Percentiles rank a stretch among this genome's conserved stretches.
Evolutionary conservation across 1,140 invertebrate species (phyloP).

Genomic region (Cylas formicarius): DNA sequence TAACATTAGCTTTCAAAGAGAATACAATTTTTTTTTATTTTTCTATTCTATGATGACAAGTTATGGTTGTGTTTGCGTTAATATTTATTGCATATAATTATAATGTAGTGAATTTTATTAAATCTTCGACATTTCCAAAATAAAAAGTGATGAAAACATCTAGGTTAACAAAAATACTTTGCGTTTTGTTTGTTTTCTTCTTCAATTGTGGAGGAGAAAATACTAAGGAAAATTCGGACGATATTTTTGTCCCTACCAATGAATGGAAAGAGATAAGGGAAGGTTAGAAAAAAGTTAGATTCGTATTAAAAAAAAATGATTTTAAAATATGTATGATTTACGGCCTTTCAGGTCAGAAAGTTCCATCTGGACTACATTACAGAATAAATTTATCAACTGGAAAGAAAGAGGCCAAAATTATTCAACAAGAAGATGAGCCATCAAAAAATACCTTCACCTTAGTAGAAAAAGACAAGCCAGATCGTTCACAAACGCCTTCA

Average conservation of each 20-base stretch:
- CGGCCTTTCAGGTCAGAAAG: slow-evolving; percentile 57
- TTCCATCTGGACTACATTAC: slow-evolving; percentile 67
- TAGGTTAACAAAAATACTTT: too few species aligned
- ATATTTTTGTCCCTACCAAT: slow-evolving; percentile 48
- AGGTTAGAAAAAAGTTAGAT: slow-evolving; percentile 40
- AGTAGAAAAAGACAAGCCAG: slow-evolving; percentile 38
- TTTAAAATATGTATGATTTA: not conserved
- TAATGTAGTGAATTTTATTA: too few species aligned
- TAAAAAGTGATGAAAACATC: too few species aligned
- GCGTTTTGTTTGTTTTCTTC: too few species aligned
- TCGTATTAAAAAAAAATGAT: slow-evolving; percentile 3
- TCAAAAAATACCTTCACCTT: slow-evolving; percentile 21
- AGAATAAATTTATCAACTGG: slow-evolving; percentile 68
- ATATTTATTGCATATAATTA: too few species aligned
- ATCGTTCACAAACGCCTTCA: too few species aligned
- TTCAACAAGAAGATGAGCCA: slow-evolving; percentile 45
- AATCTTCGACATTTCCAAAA: too few species aligned
- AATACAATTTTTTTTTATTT: too few species aligned
- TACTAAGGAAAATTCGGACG: slow-evolving; percentile 19
- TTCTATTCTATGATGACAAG: too few species aligned
- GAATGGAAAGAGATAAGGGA: slow-evolving; percentile 55
- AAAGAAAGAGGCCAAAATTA: slow-evolving; percentile 63
- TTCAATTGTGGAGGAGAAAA: not conserved
- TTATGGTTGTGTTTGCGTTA: too few species aligned
- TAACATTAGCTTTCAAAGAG: too few species aligned